These are phyloP conservation scores for Phalloptychus januarius DNA, from an alignment of 2,797 vertebrate genomes.

Conservation along the genomic window DNA sequence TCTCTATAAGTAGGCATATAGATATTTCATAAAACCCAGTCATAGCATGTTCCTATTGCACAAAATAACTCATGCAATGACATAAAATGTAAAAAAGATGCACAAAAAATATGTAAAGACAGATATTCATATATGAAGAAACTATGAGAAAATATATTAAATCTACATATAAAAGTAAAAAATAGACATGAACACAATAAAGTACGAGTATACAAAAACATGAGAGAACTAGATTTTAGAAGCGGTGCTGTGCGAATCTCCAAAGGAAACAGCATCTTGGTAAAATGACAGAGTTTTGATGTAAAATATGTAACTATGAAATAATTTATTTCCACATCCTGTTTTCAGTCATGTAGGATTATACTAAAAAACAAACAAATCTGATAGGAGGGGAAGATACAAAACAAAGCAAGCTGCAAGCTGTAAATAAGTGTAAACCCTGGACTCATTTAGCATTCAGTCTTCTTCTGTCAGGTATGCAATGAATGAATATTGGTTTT, in stretches of 20 bases:
- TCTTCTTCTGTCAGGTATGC: not conserved
- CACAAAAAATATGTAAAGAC: not conserved
- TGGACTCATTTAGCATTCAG: not conserved
- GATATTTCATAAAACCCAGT: constrained; percentile 1
- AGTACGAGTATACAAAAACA: not conserved
- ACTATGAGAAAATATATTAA: not conserved
- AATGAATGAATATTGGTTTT: not conserved
- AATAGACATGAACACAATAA: not conserved
- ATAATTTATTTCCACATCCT: not conserved
- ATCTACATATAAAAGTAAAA: not conserved
- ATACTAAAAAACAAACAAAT: not conserved
- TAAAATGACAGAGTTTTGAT: not conserved
- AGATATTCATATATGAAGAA: not conserved
- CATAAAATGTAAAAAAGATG: not conserved
- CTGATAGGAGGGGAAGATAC: not conserved
- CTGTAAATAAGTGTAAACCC: not conserved
- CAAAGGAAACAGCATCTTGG: not conserved
- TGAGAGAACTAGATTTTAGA: not conserved
- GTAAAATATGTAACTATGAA: not conserved
- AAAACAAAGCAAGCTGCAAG: not conserved
- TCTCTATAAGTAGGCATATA: constrained; percentile 24
- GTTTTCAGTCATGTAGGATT: not conserved
- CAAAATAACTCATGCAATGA: not conserved
- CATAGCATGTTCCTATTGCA: not conserved
- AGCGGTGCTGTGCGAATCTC: not conserved